Base-by-base conservation (phyloP, 1,140 invertebrate genomes). In the Steinernema khuongi region DNA sequence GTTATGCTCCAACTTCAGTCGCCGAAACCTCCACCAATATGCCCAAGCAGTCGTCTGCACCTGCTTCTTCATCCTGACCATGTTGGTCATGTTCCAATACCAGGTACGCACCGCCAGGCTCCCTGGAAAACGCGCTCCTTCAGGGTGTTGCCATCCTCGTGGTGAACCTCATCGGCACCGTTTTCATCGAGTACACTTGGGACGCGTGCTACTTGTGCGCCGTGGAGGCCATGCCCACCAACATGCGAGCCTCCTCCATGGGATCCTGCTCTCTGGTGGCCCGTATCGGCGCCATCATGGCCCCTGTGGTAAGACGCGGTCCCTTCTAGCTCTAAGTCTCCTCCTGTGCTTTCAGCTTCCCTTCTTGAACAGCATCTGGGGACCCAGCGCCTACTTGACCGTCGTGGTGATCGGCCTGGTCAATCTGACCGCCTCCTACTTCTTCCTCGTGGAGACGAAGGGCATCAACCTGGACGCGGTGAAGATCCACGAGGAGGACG, bases 171-270 rank as follows among this genome's bases (percentile, higher is more conserved):
- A 72, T 81, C 30, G 81, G 81, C 17, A 81, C 77, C 1, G 76
- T 84, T 1, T 83, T 83, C 72, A 80, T 83, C 71, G 81, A 83
- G 66, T 84, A 84, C 68, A 82, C 82, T 0, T 83, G 81, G 81
- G 81, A 83, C 73, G 81, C 82, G 14, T 84, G 82, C 33, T 83
- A 83, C 73, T 72, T 83, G 1, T 83, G 82, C 70, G 81, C 75
- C 17, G 78, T 79, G n/a, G 80, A 81, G 32, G 67, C 67, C 31
- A 80, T 81, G 76, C 81, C 81, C 33, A 82, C 80, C 0, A 66
- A 79, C 44, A 79, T 79, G 31, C 73, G 80, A 17, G 76, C 80
- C 18, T 74, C 74, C 31, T 77, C 80, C 14, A 82, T 82, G 71
- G 81, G 81, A 67, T 74, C 70, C 7, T 85, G 82, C 43, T 83